phyloP scores from a whole-genome alignment of 2,888 invertebrate genomes.

The Portevinia maculata region DNA sequence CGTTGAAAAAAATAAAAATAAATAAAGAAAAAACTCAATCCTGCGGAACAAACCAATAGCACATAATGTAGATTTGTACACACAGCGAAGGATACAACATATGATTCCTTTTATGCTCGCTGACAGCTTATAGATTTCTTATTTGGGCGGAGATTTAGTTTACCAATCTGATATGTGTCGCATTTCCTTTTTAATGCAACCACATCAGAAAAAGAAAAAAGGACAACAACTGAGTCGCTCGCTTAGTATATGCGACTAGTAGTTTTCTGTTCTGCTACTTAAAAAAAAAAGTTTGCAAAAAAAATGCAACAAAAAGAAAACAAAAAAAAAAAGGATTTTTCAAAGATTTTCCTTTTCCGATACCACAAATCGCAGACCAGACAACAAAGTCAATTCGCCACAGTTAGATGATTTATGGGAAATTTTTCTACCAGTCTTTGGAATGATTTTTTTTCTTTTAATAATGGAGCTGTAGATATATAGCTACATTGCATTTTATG shows the following conservation, averaged over 20 bases:
- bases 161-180: conserved; percentile 58
- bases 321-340: conserved; percentile 9
- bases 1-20: conserved; percentile 2
- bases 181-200: conserved; percentile 67
- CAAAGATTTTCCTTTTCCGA: conserved; percentile 43
- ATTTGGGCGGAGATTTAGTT: conserved; percentile 47
- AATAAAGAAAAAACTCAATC: not conserved
- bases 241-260: too few relatives aligned
- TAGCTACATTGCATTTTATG: conserved; percentile 17
- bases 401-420: conserved; percentile 57
- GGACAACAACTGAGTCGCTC: conserved; percentile 17
- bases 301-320: too few relatives aligned
- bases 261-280: conserved; percentile 18
- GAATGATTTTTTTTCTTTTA: not conserved
- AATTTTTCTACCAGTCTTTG: conserved; percentile 21
- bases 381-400: conserved; percentile 71
- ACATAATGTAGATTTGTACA: conserved; percentile 46
- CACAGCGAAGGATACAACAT: conserved; percentile 42
- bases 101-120: conserved; percentile 34
- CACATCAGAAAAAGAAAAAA: conserved; percentile 10
- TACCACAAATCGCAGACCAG: conserved; percentile 56
- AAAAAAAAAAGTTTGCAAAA: conserved; percentile 39
- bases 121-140: conserved; percentile 13
- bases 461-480: not conserved
- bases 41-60: conserved; percentile 21